phyloP scores from a whole-genome alignment of 1,140 invertebrate species.

The Drosophila elegans region DNA sequence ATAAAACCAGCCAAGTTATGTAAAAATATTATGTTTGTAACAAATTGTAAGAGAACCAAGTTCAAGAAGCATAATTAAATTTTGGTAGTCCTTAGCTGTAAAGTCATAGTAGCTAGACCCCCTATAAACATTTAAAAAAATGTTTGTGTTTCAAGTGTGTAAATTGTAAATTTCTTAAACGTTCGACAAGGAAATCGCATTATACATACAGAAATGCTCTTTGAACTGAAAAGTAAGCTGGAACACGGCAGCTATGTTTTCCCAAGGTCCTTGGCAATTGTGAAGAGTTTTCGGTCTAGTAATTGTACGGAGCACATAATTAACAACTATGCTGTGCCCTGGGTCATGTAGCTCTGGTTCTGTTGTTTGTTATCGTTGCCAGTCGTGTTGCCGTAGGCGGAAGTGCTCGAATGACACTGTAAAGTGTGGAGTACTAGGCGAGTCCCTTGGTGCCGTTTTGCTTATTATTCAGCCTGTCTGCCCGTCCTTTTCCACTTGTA shows the following conservation, averaged over 20 bases:
- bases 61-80: too few species aligned
- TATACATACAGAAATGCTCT: conserved; percentile 10
- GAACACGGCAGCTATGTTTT: conserved; percentile 23
- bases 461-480: conserved; percentile 62
- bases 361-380: conserved; percentile 2
- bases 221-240: conserved; percentile 13
- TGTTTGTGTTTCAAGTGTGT: background rate
- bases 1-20: too few species aligned
- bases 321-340: conserved; percentile 41
- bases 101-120: too few species aligned
- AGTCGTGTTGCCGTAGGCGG: conserved; percentile 25
- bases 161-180: conserved; percentile 7
- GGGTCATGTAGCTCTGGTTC: conserved; percentile 16
- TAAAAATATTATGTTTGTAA: too few species aligned
- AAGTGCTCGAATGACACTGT: conserved; percentile 47
- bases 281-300: conserved; percentile 24
- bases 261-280: conserved; percentile 2
- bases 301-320: conserved; percentile 44
- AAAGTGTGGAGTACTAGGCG: conserved; percentile 26
- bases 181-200: conserved; percentile 18
- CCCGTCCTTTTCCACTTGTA: conserved; percentile 54
- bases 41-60: too few species aligned
- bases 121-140: too few species aligned
- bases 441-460: conserved; percentile 18
- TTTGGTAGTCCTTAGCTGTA: too few species aligned